Percentiles rank a stretch among this genome's conserved stretches.
phyloP scores from a whole-genome alignment of 2,888 invertebrate genomes.

The Drosophila testacea region DNA sequence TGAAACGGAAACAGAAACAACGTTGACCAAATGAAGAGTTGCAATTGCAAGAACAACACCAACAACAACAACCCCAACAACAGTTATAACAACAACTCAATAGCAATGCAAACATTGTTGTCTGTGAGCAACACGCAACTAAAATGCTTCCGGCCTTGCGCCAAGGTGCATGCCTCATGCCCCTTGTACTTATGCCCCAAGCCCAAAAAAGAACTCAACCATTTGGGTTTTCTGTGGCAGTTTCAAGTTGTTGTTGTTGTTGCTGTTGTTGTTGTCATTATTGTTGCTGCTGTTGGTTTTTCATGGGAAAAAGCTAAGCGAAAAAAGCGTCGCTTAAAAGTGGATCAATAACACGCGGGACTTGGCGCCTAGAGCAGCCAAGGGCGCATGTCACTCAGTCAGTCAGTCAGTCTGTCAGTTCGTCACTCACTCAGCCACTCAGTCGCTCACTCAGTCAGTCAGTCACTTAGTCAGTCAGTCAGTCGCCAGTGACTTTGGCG shows the following conservation, averaged over 20 bases:
- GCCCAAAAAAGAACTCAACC: not conserved
- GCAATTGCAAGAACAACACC: slow-evolving; percentile 28
- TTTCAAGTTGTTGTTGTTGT: not conserved
- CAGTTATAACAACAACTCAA: slow-evolving; percentile 13
- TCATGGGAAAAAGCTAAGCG: slow-evolving; percentile 45
- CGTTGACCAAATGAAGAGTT: slow-evolving; percentile 24
- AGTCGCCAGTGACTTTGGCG: slow-evolving; percentile 37
- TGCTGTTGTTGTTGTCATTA: not conserved
- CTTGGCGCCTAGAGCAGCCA: slow-evolving; percentile 39
- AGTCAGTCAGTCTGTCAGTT: slow-evolving; percentile 24
- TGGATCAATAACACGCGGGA: slow-evolving; percentile 59
- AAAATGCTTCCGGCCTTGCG: slow-evolving; percentile 58
- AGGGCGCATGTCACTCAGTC: slow-evolving; percentile 59
- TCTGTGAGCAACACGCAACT: slow-evolving; percentile 62
- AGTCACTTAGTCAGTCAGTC: slow-evolving; percentile 34
- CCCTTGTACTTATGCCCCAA: not conserved
- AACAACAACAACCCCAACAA: slow-evolving; percentile 7
- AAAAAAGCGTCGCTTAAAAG: slow-evolving; percentile 44
- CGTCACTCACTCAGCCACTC: no score
- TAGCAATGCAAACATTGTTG: slow-evolving; percentile 62
- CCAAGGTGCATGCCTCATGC: slow-evolving; percentile 21
- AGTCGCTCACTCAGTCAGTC: slow-evolving; percentile 10
- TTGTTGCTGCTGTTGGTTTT: slow-evolving; percentile 24
- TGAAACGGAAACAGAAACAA: slow-evolving; percentile 16
- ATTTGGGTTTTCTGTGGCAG: slow-evolving; percentile 19